phyloP scores from a whole-genome alignment of 2,888 invertebrate species.

The Xanthia icteritia region DNA sequence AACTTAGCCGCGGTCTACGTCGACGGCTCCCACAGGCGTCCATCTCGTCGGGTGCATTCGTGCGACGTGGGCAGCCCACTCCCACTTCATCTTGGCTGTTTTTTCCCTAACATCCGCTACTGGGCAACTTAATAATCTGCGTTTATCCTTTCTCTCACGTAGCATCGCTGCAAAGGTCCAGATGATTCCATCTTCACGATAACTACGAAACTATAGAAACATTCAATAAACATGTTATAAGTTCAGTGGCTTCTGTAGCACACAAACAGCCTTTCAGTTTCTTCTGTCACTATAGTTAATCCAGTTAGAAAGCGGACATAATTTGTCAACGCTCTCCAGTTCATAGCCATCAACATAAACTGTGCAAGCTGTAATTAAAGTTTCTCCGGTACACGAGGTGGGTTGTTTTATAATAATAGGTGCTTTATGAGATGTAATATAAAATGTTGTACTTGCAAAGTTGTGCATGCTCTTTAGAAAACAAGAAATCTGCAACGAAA shows the following conservation, averaged over 20 bases:
- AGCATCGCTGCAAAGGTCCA: background rate
- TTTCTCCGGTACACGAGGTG: constrained; percentile 39
- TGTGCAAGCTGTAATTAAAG: constrained; percentile 31
- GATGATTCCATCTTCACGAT: no score
- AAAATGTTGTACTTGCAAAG: constrained; percentile 8
- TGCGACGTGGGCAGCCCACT: background rate
- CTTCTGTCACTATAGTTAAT: constrained; percentile 15
- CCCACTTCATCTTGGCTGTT: background rate
- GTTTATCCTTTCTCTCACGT: background rate
- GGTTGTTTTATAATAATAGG: constrained; percentile 20
- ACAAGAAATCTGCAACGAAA: constrained; percentile 27
- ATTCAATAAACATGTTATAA: background rate
- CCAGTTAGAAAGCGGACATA: constrained; percentile 61
- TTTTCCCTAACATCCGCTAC: background rate
- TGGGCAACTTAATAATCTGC: background rate
- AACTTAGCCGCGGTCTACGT: background rate
- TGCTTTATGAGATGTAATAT: constrained; percentile 14
- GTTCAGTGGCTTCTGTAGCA: background rate
- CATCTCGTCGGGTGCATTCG: background rate
- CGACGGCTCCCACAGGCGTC: background rate
- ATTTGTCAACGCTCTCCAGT: constrained; percentile 48
- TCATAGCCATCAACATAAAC: constrained; percentile 18
- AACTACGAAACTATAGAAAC: background rate
- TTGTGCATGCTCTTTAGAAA: constrained; percentile 22
- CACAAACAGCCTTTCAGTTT: background rate